Conservation (phyloP, 1,140 invertebrate species). For the Vanessa tameamea region DNA sequence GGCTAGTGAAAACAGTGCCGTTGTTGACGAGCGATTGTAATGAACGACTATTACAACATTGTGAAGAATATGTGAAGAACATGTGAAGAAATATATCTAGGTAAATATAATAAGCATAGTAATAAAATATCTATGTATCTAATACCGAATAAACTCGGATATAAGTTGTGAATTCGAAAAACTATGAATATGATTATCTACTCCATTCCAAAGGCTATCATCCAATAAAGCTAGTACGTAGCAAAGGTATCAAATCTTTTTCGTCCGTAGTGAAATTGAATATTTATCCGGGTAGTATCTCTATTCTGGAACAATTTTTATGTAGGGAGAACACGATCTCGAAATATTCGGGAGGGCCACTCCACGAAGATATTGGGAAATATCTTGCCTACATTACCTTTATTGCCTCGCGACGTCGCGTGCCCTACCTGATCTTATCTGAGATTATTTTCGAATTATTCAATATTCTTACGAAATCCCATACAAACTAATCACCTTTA, state of each 20-base stretch:
- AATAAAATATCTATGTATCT: conserved; percentile 19
- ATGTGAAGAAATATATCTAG: too few relatives aligned
- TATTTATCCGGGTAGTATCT: conserved; percentile 81
- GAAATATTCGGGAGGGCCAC: conserved; percentile 78
- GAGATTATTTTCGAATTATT: conserved; percentile 71
- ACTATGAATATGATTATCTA: conserved; percentile 79
- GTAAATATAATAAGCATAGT: not conserved
- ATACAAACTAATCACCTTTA: conserved; percentile 40
- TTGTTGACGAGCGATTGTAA: not conserved
- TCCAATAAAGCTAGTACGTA: conserved; percentile 77
- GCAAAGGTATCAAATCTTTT: conserved; percentile 79
- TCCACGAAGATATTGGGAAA: conserved; percentile 77
- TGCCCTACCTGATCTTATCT: conserved; percentile 67
- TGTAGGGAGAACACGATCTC: conserved; percentile 78
- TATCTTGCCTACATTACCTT: conserved; percentile 80
- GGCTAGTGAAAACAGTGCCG: conserved; percentile 15
- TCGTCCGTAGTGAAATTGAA: conserved; percentile 80
- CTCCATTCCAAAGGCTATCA: conserved; percentile 76
- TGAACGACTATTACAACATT: not conserved
- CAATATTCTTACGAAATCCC: conserved; percentile 51
- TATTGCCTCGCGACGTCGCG: conserved; percentile 75
- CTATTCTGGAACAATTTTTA: conserved; percentile 80
- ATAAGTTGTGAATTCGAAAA: conserved; percentile 59
- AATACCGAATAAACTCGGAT: conserved; percentile 27
- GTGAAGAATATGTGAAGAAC: too few relatives aligned